Evolutionary conservation across 2,113 vertebrate genomes (phyloP).

Genomic region (rabbit (Oryctolagus cuniculus)): DNA sequence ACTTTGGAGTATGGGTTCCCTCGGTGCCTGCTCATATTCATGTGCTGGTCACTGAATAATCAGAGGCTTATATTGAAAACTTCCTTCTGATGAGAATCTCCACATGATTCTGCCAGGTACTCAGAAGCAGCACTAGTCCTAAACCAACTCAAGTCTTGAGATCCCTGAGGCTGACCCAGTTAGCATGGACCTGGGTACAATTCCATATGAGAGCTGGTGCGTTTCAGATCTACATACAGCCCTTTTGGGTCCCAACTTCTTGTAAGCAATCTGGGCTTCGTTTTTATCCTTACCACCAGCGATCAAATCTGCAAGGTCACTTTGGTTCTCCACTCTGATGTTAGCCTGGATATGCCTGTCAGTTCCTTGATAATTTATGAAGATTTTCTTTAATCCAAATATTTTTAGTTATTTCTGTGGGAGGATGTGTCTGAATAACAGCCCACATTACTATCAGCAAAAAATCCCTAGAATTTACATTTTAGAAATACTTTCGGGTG

Average conservation of each 20-base stretch:
- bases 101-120: constrained; percentile 53
- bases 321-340: not conserved
- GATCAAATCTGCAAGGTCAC: not conserved
- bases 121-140: not conserved
- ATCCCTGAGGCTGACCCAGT: not conserved
- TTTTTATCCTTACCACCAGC: not conserved
- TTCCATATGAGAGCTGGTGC: not conserved
- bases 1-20: not conserved
- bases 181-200: not conserved
- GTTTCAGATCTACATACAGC: not conserved
- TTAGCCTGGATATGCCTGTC: not conserved
- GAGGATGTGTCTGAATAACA: not conserved
- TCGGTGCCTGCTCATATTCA: constrained; percentile 55
- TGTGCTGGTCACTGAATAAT: constrained; percentile 30
- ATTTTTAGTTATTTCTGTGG: constrained; percentile 26
- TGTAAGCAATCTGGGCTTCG: not conserved
- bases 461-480: not conserved
- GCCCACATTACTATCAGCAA: not conserved
- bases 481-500: not conserved
- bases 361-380: not conserved
- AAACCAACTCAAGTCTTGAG: not conserved
- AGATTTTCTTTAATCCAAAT: constrained; percentile 20
- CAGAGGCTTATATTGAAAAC: constrained; percentile 14
- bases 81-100: constrained; percentile 59
- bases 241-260: not conserved